Conservation (phyloP, 2,888 invertebrate genomes). For the Thereva nobilitata region DNA sequence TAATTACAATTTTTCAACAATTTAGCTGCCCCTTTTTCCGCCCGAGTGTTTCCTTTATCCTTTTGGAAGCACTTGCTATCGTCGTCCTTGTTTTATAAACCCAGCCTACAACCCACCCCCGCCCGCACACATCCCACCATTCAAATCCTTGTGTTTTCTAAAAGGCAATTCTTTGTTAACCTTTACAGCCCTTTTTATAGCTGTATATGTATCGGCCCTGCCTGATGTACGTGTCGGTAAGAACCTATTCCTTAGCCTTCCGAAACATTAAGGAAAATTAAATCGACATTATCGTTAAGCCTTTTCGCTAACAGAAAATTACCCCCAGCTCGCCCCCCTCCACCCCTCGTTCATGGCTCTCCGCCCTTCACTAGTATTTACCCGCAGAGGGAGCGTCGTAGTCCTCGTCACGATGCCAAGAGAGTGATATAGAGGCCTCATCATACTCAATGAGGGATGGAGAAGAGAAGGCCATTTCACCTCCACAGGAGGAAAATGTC, state of each 20-base stretch:
- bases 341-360: not conserved
- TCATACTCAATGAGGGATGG: conserved; percentile 24
- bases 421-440: conserved; percentile 3
- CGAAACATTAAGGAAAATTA: conserved; percentile 40
- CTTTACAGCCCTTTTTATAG: not conserved
- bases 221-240: conserved; percentile 25
- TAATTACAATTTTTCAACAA: conserved; percentile 30
- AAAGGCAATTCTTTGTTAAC: conserved; percentile 29
- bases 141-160: conserved; percentile 10
- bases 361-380: not conserved
- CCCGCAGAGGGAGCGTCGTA: not conserved
- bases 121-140: conserved; percentile 7
- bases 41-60: conserved; percentile 7
- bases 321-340: conserved; percentile 11
- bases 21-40: conserved; percentile 14
- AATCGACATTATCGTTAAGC: conserved; percentile 40
- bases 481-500: conserved; percentile 14
- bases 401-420: conserved; percentile 1
- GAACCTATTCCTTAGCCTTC: conserved; percentile 32
- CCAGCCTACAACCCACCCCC: not conserved
- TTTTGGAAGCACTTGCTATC: conserved; percentile 1
- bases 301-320: conserved; percentile 40
- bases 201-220: conserved; percentile 1
- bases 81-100: not conserved
- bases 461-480: conserved; percentile 2